Evolutionary conservation across 2,113 vertebrate species (phyloP).

Genomic region (Physeter macrocephalus): DNA sequence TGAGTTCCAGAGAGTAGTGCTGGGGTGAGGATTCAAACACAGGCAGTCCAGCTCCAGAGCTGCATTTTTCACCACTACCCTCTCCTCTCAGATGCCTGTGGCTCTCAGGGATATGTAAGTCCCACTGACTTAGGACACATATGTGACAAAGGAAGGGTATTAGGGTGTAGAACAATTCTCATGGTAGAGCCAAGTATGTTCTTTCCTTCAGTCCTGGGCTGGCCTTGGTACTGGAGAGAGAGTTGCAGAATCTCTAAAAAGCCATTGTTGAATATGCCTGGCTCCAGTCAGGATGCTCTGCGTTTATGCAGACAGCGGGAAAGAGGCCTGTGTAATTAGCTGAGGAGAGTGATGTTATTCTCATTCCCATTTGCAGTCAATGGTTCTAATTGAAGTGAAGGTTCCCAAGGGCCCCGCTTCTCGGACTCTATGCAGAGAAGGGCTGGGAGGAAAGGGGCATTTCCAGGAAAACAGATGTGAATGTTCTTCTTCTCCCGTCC

Average conservation of each 20-base stretch:
- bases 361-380: not conserved
- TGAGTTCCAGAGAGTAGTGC: not conserved
- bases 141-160: not conserved
- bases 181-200: not conserved
- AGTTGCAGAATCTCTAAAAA: not conserved
- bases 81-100: not conserved
- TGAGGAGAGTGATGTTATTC: conserved; percentile 40
- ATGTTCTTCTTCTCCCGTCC: not conserved
- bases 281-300: fast-evolving
- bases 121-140: not conserved
- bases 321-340: not conserved
- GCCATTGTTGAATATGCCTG: too few species aligned
- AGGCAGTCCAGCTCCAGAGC: not conserved
- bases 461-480: conserved; percentile 1
- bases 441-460: not conserved
- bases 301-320: not conserved
- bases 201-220: not conserved
- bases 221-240: not conserved
- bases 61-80: fast-evolving
- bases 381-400: not conserved
- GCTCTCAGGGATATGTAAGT: not conserved
- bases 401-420: conserved; percentile 1
- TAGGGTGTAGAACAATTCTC: not conserved
- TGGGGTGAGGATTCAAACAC: too few species aligned
- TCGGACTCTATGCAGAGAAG: not conserved